These are phyloP conservation scores for Stegodyphus dumicola DNA, from an alignment of 1,140 invertebrate species.

Conservation along the genomic window DNA sequence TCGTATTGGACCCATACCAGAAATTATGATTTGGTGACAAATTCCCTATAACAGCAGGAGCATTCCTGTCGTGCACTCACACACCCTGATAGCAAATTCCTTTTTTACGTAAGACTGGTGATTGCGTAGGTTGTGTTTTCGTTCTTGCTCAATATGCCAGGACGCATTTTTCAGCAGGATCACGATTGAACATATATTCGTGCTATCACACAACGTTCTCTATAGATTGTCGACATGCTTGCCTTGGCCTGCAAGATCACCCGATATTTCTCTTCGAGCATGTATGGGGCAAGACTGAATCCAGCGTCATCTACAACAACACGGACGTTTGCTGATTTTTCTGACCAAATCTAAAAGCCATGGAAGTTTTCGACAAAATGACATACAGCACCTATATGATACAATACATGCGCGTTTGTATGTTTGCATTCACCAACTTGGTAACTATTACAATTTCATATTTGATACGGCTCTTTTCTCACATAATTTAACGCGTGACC, in stretches of 20 bases:
- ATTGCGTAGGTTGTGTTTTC: neutral
- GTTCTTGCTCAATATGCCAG: neutral
- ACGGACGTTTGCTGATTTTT: neutral
- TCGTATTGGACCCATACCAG: neutral
- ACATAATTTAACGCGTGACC: neutral
- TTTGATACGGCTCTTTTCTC: neutral
- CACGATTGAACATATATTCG: neutral
- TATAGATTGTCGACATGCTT: neutral
- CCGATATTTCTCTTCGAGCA: neutral
- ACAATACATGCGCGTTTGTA: neutral
- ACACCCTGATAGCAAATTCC: neutral
- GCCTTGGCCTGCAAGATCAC: neutral
- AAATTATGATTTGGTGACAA: neutral
- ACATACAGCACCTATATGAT: neutral
- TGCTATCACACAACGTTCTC: neutral
- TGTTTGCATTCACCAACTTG: neutral
- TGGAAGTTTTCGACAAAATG: neutral
- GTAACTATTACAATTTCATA: neutral
- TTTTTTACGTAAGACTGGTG: neutral
- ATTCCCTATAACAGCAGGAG: neutral
- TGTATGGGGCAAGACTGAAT: neutral
- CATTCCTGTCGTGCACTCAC: neutral
- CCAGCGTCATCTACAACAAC: neutral
- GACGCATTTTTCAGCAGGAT: neutral
- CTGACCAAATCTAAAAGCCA: neutral